Evolutionary conservation across 2,113 vertebrate species (phyloP).

Genomic region (Leucopternis melanops): DNA sequence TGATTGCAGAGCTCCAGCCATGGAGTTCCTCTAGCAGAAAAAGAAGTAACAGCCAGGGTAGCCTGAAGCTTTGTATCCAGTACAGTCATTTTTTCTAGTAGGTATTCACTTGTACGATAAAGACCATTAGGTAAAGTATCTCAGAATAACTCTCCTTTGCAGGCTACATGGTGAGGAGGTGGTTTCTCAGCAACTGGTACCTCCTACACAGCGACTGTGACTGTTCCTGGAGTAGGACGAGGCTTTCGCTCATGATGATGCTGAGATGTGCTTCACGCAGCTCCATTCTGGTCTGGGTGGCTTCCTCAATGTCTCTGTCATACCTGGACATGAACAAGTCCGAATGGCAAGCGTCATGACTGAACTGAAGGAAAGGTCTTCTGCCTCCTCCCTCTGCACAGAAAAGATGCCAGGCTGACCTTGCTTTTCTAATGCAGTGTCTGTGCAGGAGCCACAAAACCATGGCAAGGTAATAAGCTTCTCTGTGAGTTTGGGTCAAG

Average conservation of each 20-base stretch:
- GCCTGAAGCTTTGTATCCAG: background rate
- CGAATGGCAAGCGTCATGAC: fast-evolving
- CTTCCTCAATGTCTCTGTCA: background rate
- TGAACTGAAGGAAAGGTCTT: background rate
- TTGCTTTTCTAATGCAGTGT: background rate
- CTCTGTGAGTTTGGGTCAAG: background rate
- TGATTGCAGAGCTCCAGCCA: background rate
- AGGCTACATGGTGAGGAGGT: constrained; percentile 13
- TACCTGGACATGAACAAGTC: background rate
- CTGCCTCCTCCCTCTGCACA: background rate
- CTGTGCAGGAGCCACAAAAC: background rate
- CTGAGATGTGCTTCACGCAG: background rate
- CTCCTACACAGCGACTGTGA: background rate
- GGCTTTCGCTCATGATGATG: background rate
- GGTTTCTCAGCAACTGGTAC: constrained; percentile 46
- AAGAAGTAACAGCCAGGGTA: background rate
- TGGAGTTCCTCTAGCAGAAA: background rate
- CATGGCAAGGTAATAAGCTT: background rate
- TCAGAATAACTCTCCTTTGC: constrained; percentile 41
- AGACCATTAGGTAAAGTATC: constrained; percentile 27
- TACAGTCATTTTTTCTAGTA: background rate
- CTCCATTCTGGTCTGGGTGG: background rate
- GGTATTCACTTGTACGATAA: background rate
- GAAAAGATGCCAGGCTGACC: background rate
- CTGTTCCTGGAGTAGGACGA: background rate